Base-by-base conservation (phyloP, 2,113 vertebrate species). In the Cepphus grylle region DNA sequence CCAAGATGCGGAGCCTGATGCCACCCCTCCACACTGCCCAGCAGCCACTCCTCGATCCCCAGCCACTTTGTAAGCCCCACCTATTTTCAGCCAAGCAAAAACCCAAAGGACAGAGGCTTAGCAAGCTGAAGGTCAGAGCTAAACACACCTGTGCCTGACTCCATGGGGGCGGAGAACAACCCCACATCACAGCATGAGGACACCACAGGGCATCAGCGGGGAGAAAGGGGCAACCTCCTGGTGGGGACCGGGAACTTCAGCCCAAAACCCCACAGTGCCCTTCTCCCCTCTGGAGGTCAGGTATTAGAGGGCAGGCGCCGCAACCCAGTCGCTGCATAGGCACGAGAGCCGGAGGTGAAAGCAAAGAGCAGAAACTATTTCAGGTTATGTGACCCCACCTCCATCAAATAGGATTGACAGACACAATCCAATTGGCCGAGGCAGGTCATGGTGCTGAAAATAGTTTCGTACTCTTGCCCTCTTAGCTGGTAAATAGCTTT, bases 401-500 rank as follows among this genome's bases (percentile, higher is more conserved):
- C 63, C 73, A 82, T 49, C 88, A 96, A 97, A 97, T 93, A 96
- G 97, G 97, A 97, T 97, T 97, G 90, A 26, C 70, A 50, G 42
- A 42, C 86, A 86, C 94, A 97, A 97, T 97, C 97, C 96, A 93
- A 94, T 96, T 63, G 96, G 96, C 88, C 0, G 3, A 95, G 85
- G 77, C 55, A 49, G 87, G 94, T 97, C 94, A 97, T 9, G 1
- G 65, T 9, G 49, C 96, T 91, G 88, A 89, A 96, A 97, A 97
- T 97, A 97, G 96, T 76, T 78, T 22, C 86, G 79, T 93, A 71
- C 88, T 96, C 73, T 83, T 95, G 88, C 88, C 92, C 71, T 96
- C 90, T 97, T 93, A 93, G 83, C 95, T 79, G 55, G 89, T 96
- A 96, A 96, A 96, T 45, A 96, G 88, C 95, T 96, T 88, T 96